A percentile compares a stretch with the other conserved stretches of the same genome.
phyloP scores from a whole-genome alignment of 2,797 vertebrate genomes.

The Syngnathus rostellatus region DNA sequence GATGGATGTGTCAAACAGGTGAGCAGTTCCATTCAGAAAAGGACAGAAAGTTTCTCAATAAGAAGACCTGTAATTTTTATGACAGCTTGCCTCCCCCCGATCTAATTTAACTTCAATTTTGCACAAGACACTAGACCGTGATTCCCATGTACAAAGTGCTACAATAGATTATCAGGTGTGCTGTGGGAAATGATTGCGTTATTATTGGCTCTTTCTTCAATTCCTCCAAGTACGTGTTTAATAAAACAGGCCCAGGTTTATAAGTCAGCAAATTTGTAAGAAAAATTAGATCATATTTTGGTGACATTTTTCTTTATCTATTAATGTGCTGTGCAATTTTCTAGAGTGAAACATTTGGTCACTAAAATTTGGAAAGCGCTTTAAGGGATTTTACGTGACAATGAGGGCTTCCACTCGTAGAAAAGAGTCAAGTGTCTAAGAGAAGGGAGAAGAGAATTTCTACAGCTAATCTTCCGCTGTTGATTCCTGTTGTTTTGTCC shows the following conservation, averaged over 20 bases:
- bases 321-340: too few relatives aligned
- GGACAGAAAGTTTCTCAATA: conserved; percentile 3
- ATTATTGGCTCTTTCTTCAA: conserved; percentile 12
- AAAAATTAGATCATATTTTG: too few relatives aligned
- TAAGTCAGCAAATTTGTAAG: too few relatives aligned
- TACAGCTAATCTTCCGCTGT: conserved; percentile 49
- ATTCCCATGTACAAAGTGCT: background rate
- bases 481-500: conserved; percentile 35
- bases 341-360: too few relatives aligned
- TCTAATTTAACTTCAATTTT: conserved; percentile 13
- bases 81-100: conserved; percentile 11
- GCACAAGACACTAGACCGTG: background rate
- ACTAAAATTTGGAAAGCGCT: too few relatives aligned
- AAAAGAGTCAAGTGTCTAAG: conserved; percentile 52
- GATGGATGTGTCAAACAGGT: conserved; percentile 54
- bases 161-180: background rate
- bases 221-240: background rate
- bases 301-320: too few relatives aligned
- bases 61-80: conserved; percentile 25
- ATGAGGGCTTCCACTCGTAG: conserved; percentile 47
- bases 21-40: conserved; percentile 41
- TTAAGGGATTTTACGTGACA: background rate
- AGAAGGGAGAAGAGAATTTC: conserved; percentile 28
- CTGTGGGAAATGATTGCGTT: background rate
- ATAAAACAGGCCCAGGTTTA: too few relatives aligned